These are phyloP conservation scores for Heliconius melpomene DNA, from an alignment of 1,140 invertebrate genomes.

Conservation along the genomic window DNA sequence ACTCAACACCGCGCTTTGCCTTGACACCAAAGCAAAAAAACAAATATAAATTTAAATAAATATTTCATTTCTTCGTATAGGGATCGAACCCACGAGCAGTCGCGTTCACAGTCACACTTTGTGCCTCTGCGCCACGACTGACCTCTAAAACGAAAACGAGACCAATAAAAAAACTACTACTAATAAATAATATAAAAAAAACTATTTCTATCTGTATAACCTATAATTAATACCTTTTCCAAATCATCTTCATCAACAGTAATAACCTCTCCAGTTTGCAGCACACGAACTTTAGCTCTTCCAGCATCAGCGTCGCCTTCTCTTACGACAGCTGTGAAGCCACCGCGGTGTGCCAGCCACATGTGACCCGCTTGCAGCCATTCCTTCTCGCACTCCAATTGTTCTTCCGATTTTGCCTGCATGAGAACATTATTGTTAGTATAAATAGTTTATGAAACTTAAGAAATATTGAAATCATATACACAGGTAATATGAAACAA, in stretches of 20 bases:
- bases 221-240: slow-evolving; percentile 85
- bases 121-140: no score
- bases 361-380: slow-evolving; percentile 91
- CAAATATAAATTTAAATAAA: no score
- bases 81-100: no score
- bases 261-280: slow-evolving; percentile 89
- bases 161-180: no score
- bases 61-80: no score
- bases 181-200: no score
- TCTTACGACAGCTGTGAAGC: slow-evolving; percentile 91
- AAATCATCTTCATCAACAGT: slow-evolving; percentile 96
- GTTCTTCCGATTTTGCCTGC: slow-evolving; percentile 91
- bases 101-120: no score
- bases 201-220: neutral
- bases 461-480: no score
- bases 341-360: slow-evolving; percentile 95
- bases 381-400: slow-evolving; percentile 89
- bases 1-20: no score
- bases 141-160: no score
- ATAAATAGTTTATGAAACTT: neutral
- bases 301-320: slow-evolving; percentile 81
- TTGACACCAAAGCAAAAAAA: no score
- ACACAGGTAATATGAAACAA: no score
- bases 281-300: slow-evolving; percentile 88
- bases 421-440: slow-evolving; percentile 23